phyloP scores from a whole-genome alignment of 2,888 invertebrate genomes.

The Amphipyra berbera region DNA sequence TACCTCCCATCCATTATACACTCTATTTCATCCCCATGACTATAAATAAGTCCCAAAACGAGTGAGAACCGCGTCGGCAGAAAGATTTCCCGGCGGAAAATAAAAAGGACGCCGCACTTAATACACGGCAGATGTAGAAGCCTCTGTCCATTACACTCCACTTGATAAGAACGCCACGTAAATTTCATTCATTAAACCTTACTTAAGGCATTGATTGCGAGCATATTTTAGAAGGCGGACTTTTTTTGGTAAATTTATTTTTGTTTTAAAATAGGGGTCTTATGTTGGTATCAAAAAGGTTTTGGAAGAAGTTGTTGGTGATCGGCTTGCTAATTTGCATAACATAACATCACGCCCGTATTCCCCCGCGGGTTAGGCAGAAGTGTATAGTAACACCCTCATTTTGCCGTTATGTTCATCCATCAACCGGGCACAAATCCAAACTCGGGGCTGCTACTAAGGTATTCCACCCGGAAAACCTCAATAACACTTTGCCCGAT shows the following conservation, averaged over 20 bases:
- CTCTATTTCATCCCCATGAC: constrained; percentile 3
- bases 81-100: constrained; percentile 64
- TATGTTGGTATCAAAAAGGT: no score
- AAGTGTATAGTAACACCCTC: no score
- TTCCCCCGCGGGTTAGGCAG: no score
- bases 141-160: constrained; percentile 46
- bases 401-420: no score
- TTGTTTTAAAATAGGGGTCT: constrained; percentile 1
- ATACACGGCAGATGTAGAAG: constrained; percentile 52
- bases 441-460: no score
- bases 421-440: no score
- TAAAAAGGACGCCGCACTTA: constrained; percentile 56
- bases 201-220: constrained; percentile 30
- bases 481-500: no score
- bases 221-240: constrained; percentile 7
- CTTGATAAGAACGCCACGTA: constrained; percentile 53
- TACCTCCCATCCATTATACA: background rate
- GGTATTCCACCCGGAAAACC: no score
- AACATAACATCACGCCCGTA: no score
- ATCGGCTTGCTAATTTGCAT: no score
- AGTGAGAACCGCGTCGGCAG: constrained; percentile 52
- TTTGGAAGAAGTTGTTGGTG: no score
- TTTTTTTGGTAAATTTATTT: constrained; percentile 3
- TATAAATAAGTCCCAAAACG: constrained; percentile 50
- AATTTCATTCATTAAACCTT: constrained; percentile 57